These are phyloP conservation scores for Sapayoa aenigma DNA, from an alignment of 2,113 vertebrate species.

Conservation along the genomic window DNA sequence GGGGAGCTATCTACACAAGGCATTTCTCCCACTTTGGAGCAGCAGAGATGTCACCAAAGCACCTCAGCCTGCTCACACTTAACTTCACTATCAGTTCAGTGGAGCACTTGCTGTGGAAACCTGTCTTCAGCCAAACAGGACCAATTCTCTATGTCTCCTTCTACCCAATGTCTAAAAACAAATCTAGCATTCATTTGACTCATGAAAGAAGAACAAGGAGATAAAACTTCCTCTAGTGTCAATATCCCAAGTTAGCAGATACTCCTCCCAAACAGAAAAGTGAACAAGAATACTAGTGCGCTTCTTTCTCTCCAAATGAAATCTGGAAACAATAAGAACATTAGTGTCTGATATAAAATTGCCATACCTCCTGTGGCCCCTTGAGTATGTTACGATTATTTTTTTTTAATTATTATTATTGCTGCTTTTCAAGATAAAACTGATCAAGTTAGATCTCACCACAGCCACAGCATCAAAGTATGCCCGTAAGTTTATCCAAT, in stretches of 20 bases:
- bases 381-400: neutral
- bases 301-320: neutral
- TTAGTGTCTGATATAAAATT: neutral
- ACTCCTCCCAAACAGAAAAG: neutral
- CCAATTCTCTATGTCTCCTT: neutral
- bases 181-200: neutral
- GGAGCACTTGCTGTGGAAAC: neutral
- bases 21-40: neutral
- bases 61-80: neutral
- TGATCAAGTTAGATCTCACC: neutral
- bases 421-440: neutral
- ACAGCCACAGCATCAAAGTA: neutral
- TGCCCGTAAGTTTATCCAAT: neutral
- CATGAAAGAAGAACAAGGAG: neutral
- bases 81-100: neutral
- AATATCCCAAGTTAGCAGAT: neutral
- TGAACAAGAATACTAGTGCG: neutral
- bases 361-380: neutral
- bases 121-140: neutral
- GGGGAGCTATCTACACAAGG: fast-evolving
- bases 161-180: neutral
- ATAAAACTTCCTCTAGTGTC: neutral
- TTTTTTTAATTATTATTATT: neutral
- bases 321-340: neutral
- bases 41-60: neutral